Percentiles rank a stretch among this genome's conserved stretches.
These are phyloP conservation scores for Tympanuchus pallidicinctus DNA, from an alignment of 2,113 vertebrate genomes.

Conservation along the genomic window DNA sequence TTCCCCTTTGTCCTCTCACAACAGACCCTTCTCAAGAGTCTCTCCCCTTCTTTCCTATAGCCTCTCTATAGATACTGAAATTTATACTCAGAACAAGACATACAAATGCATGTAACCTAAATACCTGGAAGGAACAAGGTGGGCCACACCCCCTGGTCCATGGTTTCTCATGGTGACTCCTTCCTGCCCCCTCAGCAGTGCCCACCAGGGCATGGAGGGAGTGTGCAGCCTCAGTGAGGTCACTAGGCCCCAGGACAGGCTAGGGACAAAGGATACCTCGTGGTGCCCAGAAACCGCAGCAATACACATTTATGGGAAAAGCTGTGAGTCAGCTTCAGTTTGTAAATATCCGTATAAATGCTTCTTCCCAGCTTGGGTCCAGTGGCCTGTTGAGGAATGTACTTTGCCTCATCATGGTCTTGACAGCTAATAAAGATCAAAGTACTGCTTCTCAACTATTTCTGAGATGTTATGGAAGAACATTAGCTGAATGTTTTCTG, in stretches of 20 bases:
- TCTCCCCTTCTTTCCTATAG: too few species aligned
- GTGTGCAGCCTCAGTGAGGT: fast-evolving
- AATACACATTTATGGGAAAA: neutral
- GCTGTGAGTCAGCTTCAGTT: neutral
- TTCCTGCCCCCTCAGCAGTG: neutral
- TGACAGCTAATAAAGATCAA: slow-evolving; percentile 52
- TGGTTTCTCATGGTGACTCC: neutral
- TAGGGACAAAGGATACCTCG: neutral
- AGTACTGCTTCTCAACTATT: slow-evolving; percentile 16
- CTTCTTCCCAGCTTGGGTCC: slow-evolving; percentile 3
- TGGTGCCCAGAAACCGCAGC: neutral
- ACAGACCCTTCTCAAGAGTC: too few species aligned
- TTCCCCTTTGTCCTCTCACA: too few species aligned
- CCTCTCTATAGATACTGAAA: too few species aligned
- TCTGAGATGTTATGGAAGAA: neutral
- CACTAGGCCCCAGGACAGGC: neutral
- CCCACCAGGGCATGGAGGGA: too few species aligned
- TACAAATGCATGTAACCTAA: neutral
- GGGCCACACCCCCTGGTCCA: neutral
- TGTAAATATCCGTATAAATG: neutral
- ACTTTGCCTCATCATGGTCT: neutral
- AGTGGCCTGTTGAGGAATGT: neutral
- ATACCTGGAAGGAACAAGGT: neutral
- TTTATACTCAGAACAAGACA: neutral
- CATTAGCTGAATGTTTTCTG: slow-evolving; percentile 6